A percentile compares a stretch with the other conserved stretches of the same genome.
These are phyloP conservation scores for Columbina picui DNA, from an alignment of 2,113 vertebrate genomes.

Conservation along the genomic window DNA sequence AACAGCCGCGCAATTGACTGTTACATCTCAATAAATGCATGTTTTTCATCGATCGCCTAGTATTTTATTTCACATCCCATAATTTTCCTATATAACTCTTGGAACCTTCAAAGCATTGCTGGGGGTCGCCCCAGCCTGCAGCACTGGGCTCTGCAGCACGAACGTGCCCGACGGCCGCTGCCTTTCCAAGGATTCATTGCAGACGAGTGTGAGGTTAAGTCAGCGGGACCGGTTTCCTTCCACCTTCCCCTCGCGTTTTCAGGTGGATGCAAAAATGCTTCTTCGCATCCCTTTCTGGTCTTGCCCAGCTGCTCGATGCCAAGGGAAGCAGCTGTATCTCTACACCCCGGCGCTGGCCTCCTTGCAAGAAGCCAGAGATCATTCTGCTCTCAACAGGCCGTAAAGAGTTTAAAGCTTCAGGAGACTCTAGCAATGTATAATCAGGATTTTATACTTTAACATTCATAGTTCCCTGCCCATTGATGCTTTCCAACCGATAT, in stretches of 20 bases:
- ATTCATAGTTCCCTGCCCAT: neutral
- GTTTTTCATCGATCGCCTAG: slow-evolving; percentile 47
- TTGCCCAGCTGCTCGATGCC: neutral
- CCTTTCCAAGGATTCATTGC: neutral
- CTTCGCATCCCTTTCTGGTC: neutral
- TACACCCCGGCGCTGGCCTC: neutral
- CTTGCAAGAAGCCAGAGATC: slow-evolving; percentile 20
- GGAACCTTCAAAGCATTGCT: neutral
- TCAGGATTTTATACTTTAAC: neutral
- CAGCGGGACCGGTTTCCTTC: neutral
- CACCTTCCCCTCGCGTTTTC: neutral
- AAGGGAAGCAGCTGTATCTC: neutral
- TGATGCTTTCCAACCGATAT: neutral
- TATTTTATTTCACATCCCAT: slow-evolving; percentile 35
- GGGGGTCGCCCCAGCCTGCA: neutral
- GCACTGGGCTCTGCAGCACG: rapidly evolving
- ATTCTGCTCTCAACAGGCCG: slow-evolving; percentile 40
- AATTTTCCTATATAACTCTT: neutral
- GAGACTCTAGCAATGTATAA: neutral
- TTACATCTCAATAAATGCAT: slow-evolving; percentile 74
- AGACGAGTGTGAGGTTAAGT: neutral
- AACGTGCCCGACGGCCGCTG: neutral
- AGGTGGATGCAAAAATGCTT: neutral
- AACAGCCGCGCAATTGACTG: slow-evolving; percentile 74
- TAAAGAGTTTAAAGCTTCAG: slow-evolving; percentile 48